These are phyloP conservation scores for Hybognathus amarus DNA, from an alignment of 2,797 vertebrate genomes.

Conservation along the genomic window DNA sequence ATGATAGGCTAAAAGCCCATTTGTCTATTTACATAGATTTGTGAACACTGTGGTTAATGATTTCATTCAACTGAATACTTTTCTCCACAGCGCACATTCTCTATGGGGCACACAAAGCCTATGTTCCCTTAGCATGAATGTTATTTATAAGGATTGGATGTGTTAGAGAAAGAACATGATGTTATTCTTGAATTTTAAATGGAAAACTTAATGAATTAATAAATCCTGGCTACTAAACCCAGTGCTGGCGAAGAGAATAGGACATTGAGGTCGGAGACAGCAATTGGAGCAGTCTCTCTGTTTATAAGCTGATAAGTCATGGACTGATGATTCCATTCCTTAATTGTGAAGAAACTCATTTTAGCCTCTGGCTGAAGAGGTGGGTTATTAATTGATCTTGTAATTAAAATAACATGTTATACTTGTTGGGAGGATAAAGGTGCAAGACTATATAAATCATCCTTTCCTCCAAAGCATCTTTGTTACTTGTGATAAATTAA, in stretches of 20 bases:
- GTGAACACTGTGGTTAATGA: conserved; percentile 63
- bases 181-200: conserved; percentile 77
- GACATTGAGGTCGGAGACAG: conserved; percentile 79
- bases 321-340: conserved; percentile 82
- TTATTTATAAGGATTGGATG: conserved; percentile 76
- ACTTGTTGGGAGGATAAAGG: conserved; percentile 71
- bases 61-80: conserved; percentile 62
- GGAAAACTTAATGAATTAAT: conserved; percentile 84
- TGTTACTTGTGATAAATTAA: conserved; percentile 34
- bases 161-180: conserved; percentile 76
- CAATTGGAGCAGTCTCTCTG: conserved; percentile 75
- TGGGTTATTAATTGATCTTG: conserved; percentile 82
- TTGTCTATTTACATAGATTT: conserved; percentile 59
- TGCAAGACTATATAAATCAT: conserved; percentile 74
- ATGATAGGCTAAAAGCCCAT: conserved; percentile 42
- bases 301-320: conserved; percentile 84
- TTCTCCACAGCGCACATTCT: conserved; percentile 39
- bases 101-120: conserved; percentile 32
- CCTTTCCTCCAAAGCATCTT: conserved; percentile 58
- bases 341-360: conserved; percentile 81
- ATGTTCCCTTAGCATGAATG: conserved; percentile 63
- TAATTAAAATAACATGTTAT: conserved; percentile 72
- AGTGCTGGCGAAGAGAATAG: conserved; percentile 73
- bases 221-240: conserved; percentile 77
- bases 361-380: conserved; percentile 79